Conservation (phyloP, 1,140 invertebrate genomes). For the Eupristina koningsbergeri region DNA sequence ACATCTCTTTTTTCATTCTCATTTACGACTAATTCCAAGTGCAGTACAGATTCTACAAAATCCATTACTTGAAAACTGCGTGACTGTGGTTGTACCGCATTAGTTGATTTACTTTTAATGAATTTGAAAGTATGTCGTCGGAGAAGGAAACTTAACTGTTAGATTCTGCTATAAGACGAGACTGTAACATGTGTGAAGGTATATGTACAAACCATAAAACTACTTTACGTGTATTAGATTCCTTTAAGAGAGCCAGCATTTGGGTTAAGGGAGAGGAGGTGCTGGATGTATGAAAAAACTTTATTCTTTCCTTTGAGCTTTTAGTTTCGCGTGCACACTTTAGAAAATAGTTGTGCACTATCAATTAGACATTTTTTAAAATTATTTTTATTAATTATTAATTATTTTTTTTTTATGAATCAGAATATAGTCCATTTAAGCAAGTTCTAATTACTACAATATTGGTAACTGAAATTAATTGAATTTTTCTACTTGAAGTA, state of each 20-base stretch:
- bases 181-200: not conserved
- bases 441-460: too few species aligned
- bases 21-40: not conserved
- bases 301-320: not conserved
- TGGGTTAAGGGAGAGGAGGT: not conserved
- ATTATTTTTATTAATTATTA: too few species aligned
- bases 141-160: not conserved
- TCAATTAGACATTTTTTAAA: not conserved
- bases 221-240: not conserved
- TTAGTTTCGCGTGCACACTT: not conserved
- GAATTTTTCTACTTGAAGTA: too few species aligned
- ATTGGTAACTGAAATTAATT: too few species aligned
- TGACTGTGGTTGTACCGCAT: not conserved
- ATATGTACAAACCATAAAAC: not conserved
- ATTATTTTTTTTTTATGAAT: too few species aligned
- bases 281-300: not conserved
- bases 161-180: not conserved
- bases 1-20: not conserved
- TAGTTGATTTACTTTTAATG: slow-evolving; percentile 42
- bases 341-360: not conserved
- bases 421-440: too few species aligned
- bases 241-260: not conserved
- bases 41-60: not conserved
- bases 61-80: not conserved
- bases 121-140: slow-evolving; percentile 38